Evolutionary conservation across 2,888 invertebrate genomes (phyloP).

Genomic region (Pteria penguin): DNA sequence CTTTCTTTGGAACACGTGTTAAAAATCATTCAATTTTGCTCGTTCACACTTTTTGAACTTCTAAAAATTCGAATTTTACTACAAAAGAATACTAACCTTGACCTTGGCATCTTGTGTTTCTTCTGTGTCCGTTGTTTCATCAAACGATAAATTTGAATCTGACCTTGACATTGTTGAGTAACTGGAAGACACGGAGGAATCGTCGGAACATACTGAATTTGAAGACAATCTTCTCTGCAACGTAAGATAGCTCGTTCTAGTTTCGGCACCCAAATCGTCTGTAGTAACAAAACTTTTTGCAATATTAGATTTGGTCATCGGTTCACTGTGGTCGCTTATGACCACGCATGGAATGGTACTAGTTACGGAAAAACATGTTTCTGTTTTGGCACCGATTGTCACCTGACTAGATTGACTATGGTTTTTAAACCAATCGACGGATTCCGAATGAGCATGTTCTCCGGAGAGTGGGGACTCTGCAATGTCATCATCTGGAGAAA

Average conservation of each 20-base stretch:
- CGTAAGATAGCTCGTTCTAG: background rate
- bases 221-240: conserved; percentile 10
- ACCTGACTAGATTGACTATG: too few relatives aligned
- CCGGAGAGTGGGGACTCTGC: background rate
- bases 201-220: conserved; percentile 31
- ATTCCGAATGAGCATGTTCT: conserved; percentile 34
- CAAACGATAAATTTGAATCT: conserved; percentile 13
- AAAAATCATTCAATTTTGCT: too few relatives aligned
- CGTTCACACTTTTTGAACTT: too few relatives aligned
- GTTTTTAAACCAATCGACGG: conserved; percentile 39
- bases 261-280: background rate
- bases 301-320: background rate
- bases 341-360: conserved; percentile 49
- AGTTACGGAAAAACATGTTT: background rate
- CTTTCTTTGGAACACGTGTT: too few relatives aligned
- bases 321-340: conserved; percentile 57
- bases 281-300: too few relatives aligned
- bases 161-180: conserved; percentile 20
- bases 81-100: conserved; percentile 13
- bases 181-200: conserved; percentile 17
- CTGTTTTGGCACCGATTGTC: too few relatives aligned
- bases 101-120: conserved; percentile 14
- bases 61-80: background rate
- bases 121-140: conserved; percentile 27
- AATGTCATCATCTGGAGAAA: conserved; percentile 67